A percentile compares a stretch with the other conserved stretches of the same genome.
These are phyloP conservation scores for Eptatretus atami DNA, from an alignment of 2,797 vertebrate species.

Conservation along the genomic window DNA sequence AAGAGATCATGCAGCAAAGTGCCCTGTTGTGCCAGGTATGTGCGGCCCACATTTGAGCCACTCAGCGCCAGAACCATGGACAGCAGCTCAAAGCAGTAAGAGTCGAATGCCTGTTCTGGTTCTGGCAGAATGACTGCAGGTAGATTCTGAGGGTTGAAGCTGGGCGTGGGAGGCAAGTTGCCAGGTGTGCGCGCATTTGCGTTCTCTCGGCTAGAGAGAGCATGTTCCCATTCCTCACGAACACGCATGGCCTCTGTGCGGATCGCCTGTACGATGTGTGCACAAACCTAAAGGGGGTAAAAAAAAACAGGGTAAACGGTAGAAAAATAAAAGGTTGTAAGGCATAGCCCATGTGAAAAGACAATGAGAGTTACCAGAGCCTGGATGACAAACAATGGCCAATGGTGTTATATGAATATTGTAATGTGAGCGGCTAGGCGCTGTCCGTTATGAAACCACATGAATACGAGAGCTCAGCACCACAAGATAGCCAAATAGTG, in stretches of 20 bases:
- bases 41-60: conserved; percentile 78
- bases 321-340: too few species aligned
- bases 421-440: too few species aligned
- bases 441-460: too few species aligned
- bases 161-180: neutral
- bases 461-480: too few species aligned
- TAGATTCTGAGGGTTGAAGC: neutral
- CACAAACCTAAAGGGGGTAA: conserved; percentile 33
- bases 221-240: conserved; percentile 91
- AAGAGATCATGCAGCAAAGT: conserved; percentile 92
- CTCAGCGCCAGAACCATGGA: conserved; percentile 92
- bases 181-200: conserved; percentile 47
- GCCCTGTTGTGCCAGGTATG: conserved; percentile 83
- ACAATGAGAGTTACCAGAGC: too few species aligned
- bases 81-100: conserved; percentile 89
- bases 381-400: too few species aligned
- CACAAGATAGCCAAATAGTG: too few species aligned
- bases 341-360: too few species aligned
- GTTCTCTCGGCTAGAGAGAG: conserved; percentile 95
- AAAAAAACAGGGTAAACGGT: too few species aligned
- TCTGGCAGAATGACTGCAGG: neutral
- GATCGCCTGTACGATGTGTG: conserved; percentile 93
- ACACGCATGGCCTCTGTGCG: conserved; percentile 92
- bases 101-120: conserved; percentile 53
- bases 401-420: too few species aligned